Percentiles rank a stretch among this genome's conserved stretches.
Conservation (phyloP, 2,797 vertebrate species). For the Holocentrus rufus region DNA sequence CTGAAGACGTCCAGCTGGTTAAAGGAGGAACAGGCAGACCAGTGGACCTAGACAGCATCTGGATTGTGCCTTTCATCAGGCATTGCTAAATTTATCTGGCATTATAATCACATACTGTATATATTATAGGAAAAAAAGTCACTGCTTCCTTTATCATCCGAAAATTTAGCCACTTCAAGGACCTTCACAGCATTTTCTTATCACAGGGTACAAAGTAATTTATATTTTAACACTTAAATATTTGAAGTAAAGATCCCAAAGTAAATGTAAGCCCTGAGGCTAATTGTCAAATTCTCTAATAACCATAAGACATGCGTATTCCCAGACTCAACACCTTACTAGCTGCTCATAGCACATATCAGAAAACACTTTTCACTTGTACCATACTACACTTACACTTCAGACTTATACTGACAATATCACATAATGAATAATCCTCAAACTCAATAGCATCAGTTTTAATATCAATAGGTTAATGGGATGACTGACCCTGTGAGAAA, state of each 20-base stretch:
- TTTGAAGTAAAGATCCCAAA: not conserved
- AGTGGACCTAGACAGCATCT: not conserved
- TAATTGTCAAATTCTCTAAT: no score
- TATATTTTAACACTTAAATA: not conserved
- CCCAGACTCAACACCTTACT: no score
- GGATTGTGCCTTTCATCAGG: not conserved
- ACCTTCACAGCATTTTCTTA: not conserved
- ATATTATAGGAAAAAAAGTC: not conserved
- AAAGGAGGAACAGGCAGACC: not conserved
- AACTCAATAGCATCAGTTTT: not conserved
- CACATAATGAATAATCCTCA: no score
- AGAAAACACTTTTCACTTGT: no score
- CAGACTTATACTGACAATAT: no score
- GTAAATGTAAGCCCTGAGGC: not conserved
- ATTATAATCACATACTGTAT: not conserved
- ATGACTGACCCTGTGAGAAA: not conserved
- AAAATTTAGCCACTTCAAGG: slow-evolving; percentile 5
- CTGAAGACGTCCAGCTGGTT: slow-evolving; percentile 58
- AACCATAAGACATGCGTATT: no score
- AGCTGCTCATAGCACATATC: no score
- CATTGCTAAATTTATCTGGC: not conserved
- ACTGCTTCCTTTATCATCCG: not conserved
- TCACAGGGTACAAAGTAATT: not conserved
- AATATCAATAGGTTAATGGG: not conserved
- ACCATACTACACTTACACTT: no score